Percentiles rank a stretch among this genome's conserved stretches.
phyloP scores from a whole-genome alignment of 2,797 vertebrate species.

The Pipistrellus pygmaeus region DNA sequence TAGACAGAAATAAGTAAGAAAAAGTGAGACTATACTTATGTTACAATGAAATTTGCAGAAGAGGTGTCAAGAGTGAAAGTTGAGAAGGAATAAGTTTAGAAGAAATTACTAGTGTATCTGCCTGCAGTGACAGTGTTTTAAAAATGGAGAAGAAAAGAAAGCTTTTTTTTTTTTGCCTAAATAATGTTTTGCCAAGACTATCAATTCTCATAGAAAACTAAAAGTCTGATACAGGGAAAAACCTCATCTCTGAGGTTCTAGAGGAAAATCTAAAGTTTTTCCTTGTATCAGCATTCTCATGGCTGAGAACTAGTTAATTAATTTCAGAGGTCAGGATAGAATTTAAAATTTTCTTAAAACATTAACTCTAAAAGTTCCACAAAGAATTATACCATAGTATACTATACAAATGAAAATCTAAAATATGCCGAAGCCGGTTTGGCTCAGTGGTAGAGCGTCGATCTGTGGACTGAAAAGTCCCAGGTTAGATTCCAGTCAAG shows the following conservation, averaged over 20 bases:
- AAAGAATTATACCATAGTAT: not conserved
- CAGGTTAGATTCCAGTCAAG: too few species aligned
- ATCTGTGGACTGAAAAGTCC: too few species aligned
- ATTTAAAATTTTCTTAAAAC: not conserved
- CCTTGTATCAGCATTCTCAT: not conserved
- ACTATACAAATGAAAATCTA: conserved; percentile 5
- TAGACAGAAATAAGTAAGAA: not conserved
- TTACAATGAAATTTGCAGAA: not conserved
- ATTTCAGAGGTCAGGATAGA: not conserved
- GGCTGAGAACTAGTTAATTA: not conserved
- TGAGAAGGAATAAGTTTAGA: conserved; percentile 39
- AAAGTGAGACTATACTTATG: not conserved
- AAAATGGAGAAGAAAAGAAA: conserved; percentile 43
- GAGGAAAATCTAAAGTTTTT: not conserved
- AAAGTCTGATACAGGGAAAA: not conserved
- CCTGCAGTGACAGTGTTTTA: not conserved
- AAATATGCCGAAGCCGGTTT: too few species aligned
- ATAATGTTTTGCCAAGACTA: not conserved
- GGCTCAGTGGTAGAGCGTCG: too few species aligned
- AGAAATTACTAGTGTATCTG: not conserved
- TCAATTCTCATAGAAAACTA: not conserved
- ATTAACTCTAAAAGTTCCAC: not conserved
- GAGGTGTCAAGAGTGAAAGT: not conserved
- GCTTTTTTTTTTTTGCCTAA: not conserved
- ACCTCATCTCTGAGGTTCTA: not conserved